Conservation (phyloP, 2,113 vertebrate genomes). For the Daboia siamensis region DNA sequence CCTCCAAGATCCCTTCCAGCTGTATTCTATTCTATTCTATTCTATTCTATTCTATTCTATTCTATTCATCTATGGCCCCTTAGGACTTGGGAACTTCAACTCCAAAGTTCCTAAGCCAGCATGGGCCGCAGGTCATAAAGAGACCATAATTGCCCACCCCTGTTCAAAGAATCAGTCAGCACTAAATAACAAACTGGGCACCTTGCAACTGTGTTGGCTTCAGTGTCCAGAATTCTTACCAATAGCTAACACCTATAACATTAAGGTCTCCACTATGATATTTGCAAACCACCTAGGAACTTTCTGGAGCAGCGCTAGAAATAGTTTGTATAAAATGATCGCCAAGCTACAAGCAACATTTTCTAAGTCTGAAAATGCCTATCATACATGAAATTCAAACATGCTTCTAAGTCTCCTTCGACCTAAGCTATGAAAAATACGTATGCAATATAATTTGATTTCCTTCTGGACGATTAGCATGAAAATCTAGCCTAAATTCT, state of each 20-base stretch:
- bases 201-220: not conserved
- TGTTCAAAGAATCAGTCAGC: not conserved
- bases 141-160: too few relatives aligned
- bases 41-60: too few relatives aligned
- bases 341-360: not conserved
- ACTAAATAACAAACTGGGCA: not conserved
- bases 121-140: too few relatives aligned
- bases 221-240: not conserved
- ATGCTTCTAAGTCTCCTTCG: not conserved
- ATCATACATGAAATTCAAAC: not conserved
- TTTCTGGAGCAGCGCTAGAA: not conserved
- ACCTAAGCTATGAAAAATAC: constrained; percentile 45
- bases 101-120: too few relatives aligned
- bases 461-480: constrained; percentile 53
- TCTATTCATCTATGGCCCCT: too few relatives aligned
- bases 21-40: too few relatives aligned
- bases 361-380: not conserved
- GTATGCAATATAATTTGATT: constrained; percentile 48
- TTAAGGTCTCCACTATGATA: not conserved
- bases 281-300: not conserved
- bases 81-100: too few relatives aligned
- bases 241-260: not conserved
- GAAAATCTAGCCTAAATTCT: constrained; percentile 56
- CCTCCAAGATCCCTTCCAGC: too few relatives aligned
- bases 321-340: not conserved